Base-by-base conservation (phyloP, 2,113 vertebrate species). In the Laticauda colubrina region DNA sequence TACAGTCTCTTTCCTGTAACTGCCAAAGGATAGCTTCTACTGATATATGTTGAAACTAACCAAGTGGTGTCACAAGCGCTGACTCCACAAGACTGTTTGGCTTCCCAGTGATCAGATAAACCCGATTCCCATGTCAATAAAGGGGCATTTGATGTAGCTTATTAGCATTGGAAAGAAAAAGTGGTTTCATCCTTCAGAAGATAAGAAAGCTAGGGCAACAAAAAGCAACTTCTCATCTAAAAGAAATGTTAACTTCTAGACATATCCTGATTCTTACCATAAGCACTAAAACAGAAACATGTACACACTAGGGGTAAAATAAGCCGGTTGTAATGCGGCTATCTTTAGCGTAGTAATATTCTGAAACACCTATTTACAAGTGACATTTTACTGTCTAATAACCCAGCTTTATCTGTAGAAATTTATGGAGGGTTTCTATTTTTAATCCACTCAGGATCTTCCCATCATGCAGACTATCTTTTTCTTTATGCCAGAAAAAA, bases 51-150 rank as follows among this genome's bases (percentile, higher is more conserved):
- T 61, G 43, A 61, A 53, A 26, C 18, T 93, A 93, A 96, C 93
- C 20, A 45, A n/a, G 57, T 34, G 45, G 20, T 56, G 45, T 91
- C 85, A 54, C 86, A 94, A 8, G 61, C 23, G 26, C 34, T 0
- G 39, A 23, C 6, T 61, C 89, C 92, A 92, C 91, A 91, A 69
- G 59, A 0, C n/a, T 11, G 57, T 95, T 94, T 94, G 24, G 12
- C 56, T 93, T 93, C 55, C 56, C 90, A 89, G 93, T 94, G 56
- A 94, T 92, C 55, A 94, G 39, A 20, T 61, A 95, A 89, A 3
- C 24, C 24, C 59, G 43, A 91, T 20, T 92, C 93, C 12, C 29
- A 90, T 45, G 91, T 75, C 92, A 54, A 91, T 23, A 95, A 91
- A 93, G 57, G 23, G 4, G 5, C 26, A 91, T 95, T 90, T 92